phyloP scores from a whole-genome alignment of 1,140 invertebrate species.

The Macrosteles quadrilineatus region DNA sequence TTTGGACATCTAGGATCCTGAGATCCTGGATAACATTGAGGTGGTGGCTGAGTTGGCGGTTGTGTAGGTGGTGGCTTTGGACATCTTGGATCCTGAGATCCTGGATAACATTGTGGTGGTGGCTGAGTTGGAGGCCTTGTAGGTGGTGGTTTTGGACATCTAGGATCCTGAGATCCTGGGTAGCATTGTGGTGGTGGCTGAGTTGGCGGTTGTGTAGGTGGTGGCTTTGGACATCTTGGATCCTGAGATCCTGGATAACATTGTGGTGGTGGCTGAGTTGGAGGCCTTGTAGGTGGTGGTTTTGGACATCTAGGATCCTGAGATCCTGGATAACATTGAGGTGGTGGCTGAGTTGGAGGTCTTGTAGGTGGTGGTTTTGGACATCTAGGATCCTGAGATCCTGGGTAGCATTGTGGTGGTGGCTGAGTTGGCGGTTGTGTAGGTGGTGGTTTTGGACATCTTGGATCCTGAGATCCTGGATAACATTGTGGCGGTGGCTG shows the following conservation, averaged over 20 bases:
- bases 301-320: constrained; percentile 47
- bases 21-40: constrained; percentile 42
- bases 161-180: constrained; percentile 53
- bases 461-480: constrained; percentile 46
- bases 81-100: constrained; percentile 42
- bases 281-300: constrained; percentile 30
- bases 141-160: constrained; percentile 35
- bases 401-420: constrained; percentile 42
- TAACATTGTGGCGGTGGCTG: constrained; percentile 40
- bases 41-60: constrained; percentile 34
- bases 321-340: constrained; percentile 47
- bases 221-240: constrained; percentile 45
- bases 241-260: constrained; percentile 48
- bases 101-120: constrained; percentile 41
- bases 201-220: constrained; percentile 36
- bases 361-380: constrained; percentile 37
- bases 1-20: constrained; percentile 43
- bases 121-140: constrained; percentile 28
- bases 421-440: constrained; percentile 42
- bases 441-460: constrained; percentile 45
- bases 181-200: constrained; percentile 49
- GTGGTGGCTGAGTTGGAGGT: constrained; percentile 35
- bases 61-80: constrained; percentile 36
- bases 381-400: constrained; percentile 47
- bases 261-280: constrained; percentile 26